These are phyloP conservation scores for Corapipo altera DNA, from an alignment of 2,113 vertebrate species.

Conservation along the genomic window DNA sequence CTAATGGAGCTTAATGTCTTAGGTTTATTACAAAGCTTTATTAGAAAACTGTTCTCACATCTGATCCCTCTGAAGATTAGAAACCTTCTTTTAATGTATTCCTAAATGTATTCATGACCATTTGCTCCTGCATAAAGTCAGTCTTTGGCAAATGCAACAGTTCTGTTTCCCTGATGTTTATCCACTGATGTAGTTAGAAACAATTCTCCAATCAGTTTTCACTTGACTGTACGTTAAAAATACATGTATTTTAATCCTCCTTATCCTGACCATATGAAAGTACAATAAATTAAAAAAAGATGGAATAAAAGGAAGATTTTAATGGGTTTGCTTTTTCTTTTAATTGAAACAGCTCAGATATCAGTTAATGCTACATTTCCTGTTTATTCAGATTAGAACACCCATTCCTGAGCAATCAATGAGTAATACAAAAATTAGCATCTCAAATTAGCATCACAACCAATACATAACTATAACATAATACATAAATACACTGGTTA, in stretches of 20 bases:
- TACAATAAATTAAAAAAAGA: background rate
- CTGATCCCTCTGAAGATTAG: background rate
- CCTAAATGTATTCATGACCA: background rate
- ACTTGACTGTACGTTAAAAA: background rate
- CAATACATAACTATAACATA: background rate
- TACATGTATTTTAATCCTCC: background rate
- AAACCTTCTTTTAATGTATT: background rate
- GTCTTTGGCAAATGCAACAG: background rate
- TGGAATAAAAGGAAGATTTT: background rate
- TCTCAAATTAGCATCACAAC: background rate
- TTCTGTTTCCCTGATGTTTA: background rate
- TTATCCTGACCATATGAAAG: background rate
- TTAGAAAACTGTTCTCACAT: background rate
- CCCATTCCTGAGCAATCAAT: accelerated
- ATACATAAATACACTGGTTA: background rate
- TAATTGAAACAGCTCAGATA: background rate
- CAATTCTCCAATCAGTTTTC: background rate
- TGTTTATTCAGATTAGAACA: background rate
- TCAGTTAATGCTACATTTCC: background rate
- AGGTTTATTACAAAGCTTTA: background rate
- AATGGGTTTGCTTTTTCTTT: background rate
- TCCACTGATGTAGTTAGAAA: background rate
- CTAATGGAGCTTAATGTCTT: background rate
- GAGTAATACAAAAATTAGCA: background rate
- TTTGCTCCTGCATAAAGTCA: background rate